These are phyloP conservation scores for Tetragnatha montana DNA, from an alignment of 2,888 invertebrate species.

Conservation along the genomic window DNA sequence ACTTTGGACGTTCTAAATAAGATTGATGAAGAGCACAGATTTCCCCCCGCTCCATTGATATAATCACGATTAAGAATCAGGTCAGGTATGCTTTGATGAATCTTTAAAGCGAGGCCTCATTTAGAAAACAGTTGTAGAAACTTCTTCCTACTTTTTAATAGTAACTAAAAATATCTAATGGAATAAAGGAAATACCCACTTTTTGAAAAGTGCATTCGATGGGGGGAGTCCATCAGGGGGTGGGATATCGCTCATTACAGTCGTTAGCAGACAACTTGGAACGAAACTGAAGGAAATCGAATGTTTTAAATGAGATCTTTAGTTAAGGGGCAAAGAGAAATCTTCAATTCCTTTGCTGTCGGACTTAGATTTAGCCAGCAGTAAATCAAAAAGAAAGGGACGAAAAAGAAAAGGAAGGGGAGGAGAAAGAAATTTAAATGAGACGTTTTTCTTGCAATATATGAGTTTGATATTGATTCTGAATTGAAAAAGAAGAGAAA, in stretches of 20 bases:
- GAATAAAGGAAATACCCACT: conserved; percentile 5
- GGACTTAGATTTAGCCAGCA: conserved; percentile 36
- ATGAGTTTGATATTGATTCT: conserved; percentile 21
- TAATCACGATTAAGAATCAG: background rate
- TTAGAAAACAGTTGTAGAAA: background rate
- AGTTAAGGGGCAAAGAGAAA: conserved; percentile 21
- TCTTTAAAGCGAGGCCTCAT: background rate
- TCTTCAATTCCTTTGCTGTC: conserved; percentile 32
- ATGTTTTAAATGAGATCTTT: conserved; percentile 36
- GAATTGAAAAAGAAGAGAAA: conserved; percentile 7
- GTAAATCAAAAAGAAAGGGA: conserved; percentile 26
- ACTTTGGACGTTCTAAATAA: background rate
- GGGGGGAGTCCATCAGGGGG: background rate
- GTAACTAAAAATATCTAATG: conserved; percentile 18
- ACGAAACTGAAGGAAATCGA: conserved; percentile 35
- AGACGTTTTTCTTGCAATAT: conserved; percentile 28
- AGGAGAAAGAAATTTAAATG: conserved; percentile 25
- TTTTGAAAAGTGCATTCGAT: background rate
- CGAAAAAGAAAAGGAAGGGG: background rate
- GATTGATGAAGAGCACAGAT: background rate
- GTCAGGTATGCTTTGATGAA: background rate
- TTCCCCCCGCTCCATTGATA: background rate
- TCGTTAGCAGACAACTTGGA: conserved; percentile 30
- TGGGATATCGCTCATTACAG: conserved; percentile 37
- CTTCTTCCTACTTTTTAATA: background rate